Percentiles rank a stretch among this genome's conserved stretches.
phyloP scores from a whole-genome alignment of 2,888 invertebrate genomes.

The Phoronis australis region DNA sequence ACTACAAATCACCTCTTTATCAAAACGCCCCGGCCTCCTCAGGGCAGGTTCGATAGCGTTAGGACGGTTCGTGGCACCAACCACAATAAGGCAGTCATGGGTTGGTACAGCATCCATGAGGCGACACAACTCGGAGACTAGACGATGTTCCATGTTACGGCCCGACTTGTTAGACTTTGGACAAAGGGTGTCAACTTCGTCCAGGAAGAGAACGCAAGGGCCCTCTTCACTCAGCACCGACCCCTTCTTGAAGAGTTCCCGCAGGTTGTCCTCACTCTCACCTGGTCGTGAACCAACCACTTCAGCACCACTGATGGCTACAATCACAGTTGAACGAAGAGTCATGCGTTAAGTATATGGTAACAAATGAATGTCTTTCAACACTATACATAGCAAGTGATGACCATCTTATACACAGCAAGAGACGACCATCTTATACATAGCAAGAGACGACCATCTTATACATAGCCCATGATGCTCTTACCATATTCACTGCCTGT shows the following conservation, averaged over 20 bases:
- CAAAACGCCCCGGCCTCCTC: constrained; percentile 58
- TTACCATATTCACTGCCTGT: too few relatives aligned
- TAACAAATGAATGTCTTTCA: too few relatives aligned
- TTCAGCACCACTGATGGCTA: constrained; percentile 54
- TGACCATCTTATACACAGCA: too few relatives aligned
- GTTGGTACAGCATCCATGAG: constrained; percentile 56
- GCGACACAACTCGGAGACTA: constrained; percentile 54
- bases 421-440: too few relatives aligned
- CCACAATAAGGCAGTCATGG: constrained; percentile 53
- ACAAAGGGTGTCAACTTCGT: constrained; percentile 49
- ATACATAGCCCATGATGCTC: too few relatives aligned
- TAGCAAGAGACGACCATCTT: too few relatives aligned
- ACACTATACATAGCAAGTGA: too few relatives aligned
- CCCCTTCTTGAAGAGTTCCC: constrained; percentile 55
- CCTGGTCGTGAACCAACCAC: constrained; percentile 57
- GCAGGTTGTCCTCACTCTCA: constrained; percentile 56
- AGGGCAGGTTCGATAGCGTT: constrained; percentile 55
- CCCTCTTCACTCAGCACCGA: constrained; percentile 47
- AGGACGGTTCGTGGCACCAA: constrained; percentile 58
- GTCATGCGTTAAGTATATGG: too few relatives aligned
- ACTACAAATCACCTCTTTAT: constrained; percentile 58
- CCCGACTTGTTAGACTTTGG: constrained; percentile 20
- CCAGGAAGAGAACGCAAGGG: constrained; percentile 52
- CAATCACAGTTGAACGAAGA: too few relatives aligned
- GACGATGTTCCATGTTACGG: constrained; percentile 46